Base-by-base conservation (phyloP, 2,888 invertebrate species). In the Ferrisia virgata region DNA sequence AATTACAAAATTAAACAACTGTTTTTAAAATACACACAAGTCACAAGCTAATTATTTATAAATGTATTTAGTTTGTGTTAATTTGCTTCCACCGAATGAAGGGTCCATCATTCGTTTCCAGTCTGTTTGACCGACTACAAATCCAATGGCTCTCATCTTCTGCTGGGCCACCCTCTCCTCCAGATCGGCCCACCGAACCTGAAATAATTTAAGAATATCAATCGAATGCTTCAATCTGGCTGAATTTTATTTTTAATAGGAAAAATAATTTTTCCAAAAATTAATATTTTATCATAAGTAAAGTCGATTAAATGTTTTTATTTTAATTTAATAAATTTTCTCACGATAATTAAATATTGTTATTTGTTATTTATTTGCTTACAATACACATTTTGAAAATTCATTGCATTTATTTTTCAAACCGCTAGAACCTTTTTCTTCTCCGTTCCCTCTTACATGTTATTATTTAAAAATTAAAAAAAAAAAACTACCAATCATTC, bases 171-270 rank as follows among this genome's bases (percentile, higher is more conserved):
- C 94, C 88, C 94, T 92, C 89, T 98, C 98, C 91, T 98, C 98
- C 88, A 98, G 91, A 90, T 98, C 98, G 80, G 98, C 98, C 98
- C 98, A 98, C 87, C 98, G 94, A 87, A 98, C 98, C 98, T 98
- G 88, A 36, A 85, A 43, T 40, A 33, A 2, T 15, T 31, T 76
- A 9, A 18, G 31, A 69, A 0, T 69, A 18, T 13, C 25, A 69
- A 69, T 31, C 9, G n/a, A n/a, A n/a, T n/a, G n/a, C n/a, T n/a
- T n/a, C n/a, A n/a, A n/a, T n/a, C n/a, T n/a, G n/a, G n/a, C n/a
- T n/a, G n/a, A n/a, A n/a, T n/a, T n/a, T n/a, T n/a, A n/a, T n/a
- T n/a, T n/a, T n/a, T n/a, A n/a, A n/a, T n/a, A n/a, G n/a, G 39
- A 39, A 39, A 39, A 58, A 8, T 58, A 8, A 58, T 58, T 58